Conservation (phyloP, 2,797 vertebrate genomes). For the Selene dorsalis region DNA sequence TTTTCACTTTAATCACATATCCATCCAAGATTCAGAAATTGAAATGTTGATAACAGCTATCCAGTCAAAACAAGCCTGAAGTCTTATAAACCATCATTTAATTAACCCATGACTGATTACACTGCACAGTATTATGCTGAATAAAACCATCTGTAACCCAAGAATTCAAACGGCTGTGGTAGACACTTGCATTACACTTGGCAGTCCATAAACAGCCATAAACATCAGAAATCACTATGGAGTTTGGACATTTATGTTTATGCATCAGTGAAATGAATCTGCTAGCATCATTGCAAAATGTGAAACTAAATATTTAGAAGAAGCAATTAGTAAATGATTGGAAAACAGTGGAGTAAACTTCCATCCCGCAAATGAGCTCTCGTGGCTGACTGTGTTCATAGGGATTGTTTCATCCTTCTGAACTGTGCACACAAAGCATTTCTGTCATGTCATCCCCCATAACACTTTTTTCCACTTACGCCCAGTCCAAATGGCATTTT, state of each 20-base stretch:
- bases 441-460: background rate
- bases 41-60: conserved; percentile 41
- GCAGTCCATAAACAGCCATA: conserved; percentile 49
- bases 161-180: conserved; percentile 32
- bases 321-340: background rate
- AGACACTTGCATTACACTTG: conserved; percentile 50
- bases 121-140: conserved; percentile 44
- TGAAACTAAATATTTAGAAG: conserved; percentile 7
- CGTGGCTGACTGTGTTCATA: background rate
- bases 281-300: background rate
- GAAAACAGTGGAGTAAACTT: background rate
- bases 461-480: background rate
- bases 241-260: conserved; percentile 27
- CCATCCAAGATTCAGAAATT: conserved; percentile 18
- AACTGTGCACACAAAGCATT: background rate
- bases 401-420: background rate
- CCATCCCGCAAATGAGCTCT: background rate
- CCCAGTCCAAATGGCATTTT: background rate
- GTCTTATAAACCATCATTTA: conserved; percentile 36
- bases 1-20: background rate
- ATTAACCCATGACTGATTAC: conserved; percentile 60
- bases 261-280: conserved; percentile 19
- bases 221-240: conserved; percentile 15
- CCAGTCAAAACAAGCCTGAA: conserved; percentile 47
- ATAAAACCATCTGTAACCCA: conserved; percentile 33